phyloP scores from a whole-genome alignment of 1,140 invertebrate species.

The Propsilocerus akamusi region DNA sequence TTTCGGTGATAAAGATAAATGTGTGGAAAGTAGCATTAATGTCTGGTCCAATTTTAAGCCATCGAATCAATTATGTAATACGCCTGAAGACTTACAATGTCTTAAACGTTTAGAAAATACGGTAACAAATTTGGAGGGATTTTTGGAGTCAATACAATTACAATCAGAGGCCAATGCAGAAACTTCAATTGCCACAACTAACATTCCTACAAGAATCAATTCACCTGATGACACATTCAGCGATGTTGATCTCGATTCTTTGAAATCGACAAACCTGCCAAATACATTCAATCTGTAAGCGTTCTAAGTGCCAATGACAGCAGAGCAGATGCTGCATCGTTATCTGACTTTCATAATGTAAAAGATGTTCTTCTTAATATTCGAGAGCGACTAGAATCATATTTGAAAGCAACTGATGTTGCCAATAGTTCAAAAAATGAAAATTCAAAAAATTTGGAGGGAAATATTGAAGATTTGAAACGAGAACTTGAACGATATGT shows the following conservation, averaged over 20 bases:
- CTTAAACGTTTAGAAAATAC: background rate
- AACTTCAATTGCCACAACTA: background rate
- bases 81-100: background rate
- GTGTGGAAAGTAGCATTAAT: too few relatives aligned
- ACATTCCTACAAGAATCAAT: background rate
- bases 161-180: background rate
- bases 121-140: background rate
- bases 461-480: background rate
- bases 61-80: too few relatives aligned
- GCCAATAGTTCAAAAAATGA: too few relatives aligned
- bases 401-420: background rate
- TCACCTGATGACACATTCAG: background rate
- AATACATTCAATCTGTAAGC: background rate
- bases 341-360: background rate
- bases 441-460: background rate
- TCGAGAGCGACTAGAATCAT: background rate
- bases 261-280: background rate
- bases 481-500: background rate
- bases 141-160: background rate
- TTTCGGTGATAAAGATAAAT: too few relatives aligned
- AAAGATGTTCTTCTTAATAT: background rate
- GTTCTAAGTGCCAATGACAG: background rate
- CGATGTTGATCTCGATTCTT: background rate
- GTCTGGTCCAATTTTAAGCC: too few relatives aligned
- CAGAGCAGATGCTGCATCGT: background rate